These are phyloP conservation scores for Coenonympha arcania DNA, from an alignment of 2,888 invertebrate genomes.

Conservation along the genomic window DNA sequence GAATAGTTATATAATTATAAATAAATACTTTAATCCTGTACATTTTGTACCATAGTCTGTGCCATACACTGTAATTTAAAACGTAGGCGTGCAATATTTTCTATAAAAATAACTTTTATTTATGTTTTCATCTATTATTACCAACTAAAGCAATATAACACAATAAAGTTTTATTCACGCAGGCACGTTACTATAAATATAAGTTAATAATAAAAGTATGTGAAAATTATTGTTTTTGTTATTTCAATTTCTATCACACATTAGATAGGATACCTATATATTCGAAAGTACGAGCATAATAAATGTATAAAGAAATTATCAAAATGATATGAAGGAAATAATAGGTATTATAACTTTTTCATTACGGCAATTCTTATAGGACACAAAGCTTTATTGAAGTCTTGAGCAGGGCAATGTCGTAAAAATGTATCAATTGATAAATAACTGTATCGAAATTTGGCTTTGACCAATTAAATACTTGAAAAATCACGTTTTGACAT, in stretches of 20 bases:
- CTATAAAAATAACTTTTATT: conserved; percentile 50
- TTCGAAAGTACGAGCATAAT: no score
- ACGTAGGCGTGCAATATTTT: conserved; percentile 67
- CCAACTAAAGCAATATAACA: conserved; percentile 63
- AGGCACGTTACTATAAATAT: conserved; percentile 55
- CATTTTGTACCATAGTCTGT: conserved; percentile 72
- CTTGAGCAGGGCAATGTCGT: no score
- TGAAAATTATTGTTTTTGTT: background rate
- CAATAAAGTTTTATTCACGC: conserved; percentile 62
- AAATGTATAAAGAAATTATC: background rate
- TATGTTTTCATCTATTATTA: conserved; percentile 50
- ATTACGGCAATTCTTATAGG: no score
- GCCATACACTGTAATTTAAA: conserved; percentile 66
- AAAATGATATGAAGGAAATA: background rate
- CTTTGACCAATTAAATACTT: no score
- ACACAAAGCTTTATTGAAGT: no score
- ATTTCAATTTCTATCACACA: background rate
- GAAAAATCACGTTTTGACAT: no score
- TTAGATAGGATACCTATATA: background rate
- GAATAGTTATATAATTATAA: no score
- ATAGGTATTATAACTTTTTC: no score
- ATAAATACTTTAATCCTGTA: conserved; percentile 62
- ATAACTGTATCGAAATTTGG: no score
- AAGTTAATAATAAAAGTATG: conserved; percentile 25
- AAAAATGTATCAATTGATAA: no score